phyloP scores from a whole-genome alignment of 2,113 vertebrate species.

The Lota lota region DNA sequence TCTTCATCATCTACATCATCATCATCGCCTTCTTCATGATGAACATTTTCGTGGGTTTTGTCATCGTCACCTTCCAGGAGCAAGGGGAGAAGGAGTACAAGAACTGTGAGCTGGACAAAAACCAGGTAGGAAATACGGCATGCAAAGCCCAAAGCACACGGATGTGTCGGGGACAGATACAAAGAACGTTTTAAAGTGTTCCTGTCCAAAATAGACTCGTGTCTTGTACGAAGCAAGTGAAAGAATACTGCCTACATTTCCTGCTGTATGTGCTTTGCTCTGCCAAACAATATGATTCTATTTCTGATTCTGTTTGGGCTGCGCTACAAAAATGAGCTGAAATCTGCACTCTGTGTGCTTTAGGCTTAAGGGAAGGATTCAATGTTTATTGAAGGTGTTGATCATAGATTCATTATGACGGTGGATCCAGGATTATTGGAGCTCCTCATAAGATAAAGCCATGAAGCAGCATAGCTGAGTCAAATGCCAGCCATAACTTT shows the following conservation, averaged over 20 bases:
- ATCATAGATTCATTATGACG: too few relatives aligned
- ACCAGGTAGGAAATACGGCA: conserved; percentile 81
- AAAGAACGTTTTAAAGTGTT: not conserved
- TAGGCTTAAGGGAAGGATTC: too few relatives aligned
- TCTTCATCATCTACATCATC: conserved; percentile 99
- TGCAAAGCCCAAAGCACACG: not conserved
- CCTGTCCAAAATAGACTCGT: not conserved
- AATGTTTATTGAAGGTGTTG: too few relatives aligned
- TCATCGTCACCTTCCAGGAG: conserved; percentile 98
- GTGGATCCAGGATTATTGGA: too few relatives aligned
- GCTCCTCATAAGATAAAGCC: too few relatives aligned
- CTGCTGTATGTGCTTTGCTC: too few relatives aligned
- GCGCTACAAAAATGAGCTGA: too few relatives aligned
- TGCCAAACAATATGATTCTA: too few relatives aligned
- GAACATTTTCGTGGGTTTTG: conserved; percentile 99
- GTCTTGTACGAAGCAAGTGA: not conserved
- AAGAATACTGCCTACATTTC: not conserved
- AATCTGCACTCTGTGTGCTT: too few relatives aligned
- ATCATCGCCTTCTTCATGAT: conserved; percentile 99
- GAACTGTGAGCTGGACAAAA: conserved; percentile 99
- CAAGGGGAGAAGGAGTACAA: conserved; percentile 98
- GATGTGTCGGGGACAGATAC: not conserved
- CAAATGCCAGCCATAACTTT: too few relatives aligned
- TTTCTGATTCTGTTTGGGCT: not conserved
- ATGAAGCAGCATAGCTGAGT: too few relatives aligned